A percentile compares a stretch with the other conserved stretches of the same genome.
Evolutionary conservation across 2,888 invertebrate genomes (phyloP).

Genomic region (Cephus pygmeus): DNA sequence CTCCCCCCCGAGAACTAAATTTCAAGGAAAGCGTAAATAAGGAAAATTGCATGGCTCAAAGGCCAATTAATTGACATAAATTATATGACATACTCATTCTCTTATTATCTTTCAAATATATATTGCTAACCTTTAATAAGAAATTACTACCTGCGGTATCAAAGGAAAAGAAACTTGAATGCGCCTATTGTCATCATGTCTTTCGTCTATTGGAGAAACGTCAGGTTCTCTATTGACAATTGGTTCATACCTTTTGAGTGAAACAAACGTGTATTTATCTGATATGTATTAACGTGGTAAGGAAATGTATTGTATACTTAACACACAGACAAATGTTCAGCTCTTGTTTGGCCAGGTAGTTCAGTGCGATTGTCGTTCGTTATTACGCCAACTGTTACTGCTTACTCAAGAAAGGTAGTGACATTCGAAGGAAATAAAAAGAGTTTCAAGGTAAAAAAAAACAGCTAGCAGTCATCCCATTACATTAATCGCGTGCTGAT

Average conservation of each 20-base stretch:
- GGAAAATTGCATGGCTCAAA: no score
- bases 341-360: neutral
- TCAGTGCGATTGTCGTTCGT: neutral
- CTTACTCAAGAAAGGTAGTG: neutral
- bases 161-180: neutral
- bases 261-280: neutral
- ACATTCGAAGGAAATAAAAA: neutral
- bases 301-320: neutral
- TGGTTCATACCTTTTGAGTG: neutral
- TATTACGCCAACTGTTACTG: neutral
- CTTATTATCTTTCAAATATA: neutral
- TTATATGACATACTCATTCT: neutral
- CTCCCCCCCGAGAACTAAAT: no score
- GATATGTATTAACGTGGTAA: no score
- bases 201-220: neutral
- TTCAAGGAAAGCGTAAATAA: no score
- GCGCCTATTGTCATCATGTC: neutral
- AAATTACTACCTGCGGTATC: neutral
- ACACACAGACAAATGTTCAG: neutral
- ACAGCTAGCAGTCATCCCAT: neutral
- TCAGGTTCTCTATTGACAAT: neutral
- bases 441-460: neutral
- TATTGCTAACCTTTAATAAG: neutral
- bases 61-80: conserved; percentile 1
- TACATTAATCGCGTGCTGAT: neutral